phyloP scores from a whole-genome alignment of 2,888 invertebrate species.

The Orthosia cruda region DNA sequence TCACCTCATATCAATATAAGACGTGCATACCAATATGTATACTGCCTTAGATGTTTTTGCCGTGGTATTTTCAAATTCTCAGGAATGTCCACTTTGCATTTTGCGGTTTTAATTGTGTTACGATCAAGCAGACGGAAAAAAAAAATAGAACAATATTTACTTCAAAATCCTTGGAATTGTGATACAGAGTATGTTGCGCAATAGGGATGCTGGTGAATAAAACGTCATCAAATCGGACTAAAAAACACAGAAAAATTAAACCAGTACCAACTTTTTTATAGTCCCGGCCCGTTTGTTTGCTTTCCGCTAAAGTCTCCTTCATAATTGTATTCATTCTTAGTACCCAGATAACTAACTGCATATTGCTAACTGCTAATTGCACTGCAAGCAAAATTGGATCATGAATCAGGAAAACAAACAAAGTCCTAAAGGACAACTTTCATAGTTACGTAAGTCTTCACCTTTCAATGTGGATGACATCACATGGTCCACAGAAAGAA shows the following conservation, averaged over 20 bases:
- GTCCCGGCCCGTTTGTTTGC: background rate
- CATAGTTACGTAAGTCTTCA: constrained; percentile 22
- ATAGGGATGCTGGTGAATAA: background rate
- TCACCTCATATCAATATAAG: constrained; percentile 17
- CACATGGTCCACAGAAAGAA: constrained; percentile 54
- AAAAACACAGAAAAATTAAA: constrained; percentile 34
- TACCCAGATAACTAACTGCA: background rate
- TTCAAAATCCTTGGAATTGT: background rate
- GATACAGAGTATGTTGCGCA: background rate
- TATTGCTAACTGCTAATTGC: background rate
- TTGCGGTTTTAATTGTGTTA: background rate
- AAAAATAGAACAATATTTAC: background rate
- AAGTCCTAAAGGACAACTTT: constrained; percentile 17
- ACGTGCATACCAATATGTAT: constrained; percentile 1
- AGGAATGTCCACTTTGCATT: background rate
- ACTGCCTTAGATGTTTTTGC: background rate
- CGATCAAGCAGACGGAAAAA: background rate
- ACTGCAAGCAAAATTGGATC: constrained; percentile 4
- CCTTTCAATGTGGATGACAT: constrained; percentile 61
- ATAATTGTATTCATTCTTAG: constrained; percentile 19
- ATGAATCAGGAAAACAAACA: constrained; percentile 2
- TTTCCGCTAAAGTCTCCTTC: constrained; percentile 9
- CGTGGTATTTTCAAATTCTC: background rate
- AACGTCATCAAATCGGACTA: constrained; percentile 11
- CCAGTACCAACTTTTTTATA: background rate